Evolutionary conservation across 2,113 vertebrate genomes (phyloP).

Genomic region (Nannospalax galili): DNA sequence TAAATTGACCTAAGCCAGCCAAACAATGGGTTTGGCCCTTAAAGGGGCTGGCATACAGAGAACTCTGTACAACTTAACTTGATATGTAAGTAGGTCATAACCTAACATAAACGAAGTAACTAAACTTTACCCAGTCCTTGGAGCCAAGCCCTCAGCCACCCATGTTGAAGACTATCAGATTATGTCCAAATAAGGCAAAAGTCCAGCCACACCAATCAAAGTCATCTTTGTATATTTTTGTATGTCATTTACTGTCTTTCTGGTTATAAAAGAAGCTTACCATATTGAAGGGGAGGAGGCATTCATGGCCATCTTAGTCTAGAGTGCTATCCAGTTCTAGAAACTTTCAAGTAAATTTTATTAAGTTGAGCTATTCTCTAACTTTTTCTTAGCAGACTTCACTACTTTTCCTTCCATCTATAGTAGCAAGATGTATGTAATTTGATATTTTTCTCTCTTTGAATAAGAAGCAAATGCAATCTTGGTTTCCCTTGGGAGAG

Average conservation of each 20-base stretch:
- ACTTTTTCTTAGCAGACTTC: not conserved
- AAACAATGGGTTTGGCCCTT: not conserved
- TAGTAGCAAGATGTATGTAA: not conserved
- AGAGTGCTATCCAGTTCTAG: not conserved
- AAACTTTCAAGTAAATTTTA: not conserved
- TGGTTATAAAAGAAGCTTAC: not conserved
- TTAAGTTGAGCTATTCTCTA: not conserved
- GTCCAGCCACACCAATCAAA: not conserved
- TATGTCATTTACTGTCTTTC: constrained; percentile 14
- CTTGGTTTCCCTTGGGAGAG: not conserved
- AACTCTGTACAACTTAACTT: not conserved
- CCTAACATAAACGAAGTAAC: not conserved
- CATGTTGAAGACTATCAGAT: not conserved
- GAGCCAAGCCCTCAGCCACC: not conserved
- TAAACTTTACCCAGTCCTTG: not conserved
- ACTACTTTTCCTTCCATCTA: not conserved
- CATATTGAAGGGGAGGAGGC: not conserved
- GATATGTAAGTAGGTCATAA: not conserved
- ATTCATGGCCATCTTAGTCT: not conserved
- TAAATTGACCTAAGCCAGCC: not conserved
- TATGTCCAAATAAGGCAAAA: not conserved
- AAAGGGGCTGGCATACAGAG: not conserved
- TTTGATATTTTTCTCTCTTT: not conserved
- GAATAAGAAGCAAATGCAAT: not conserved
- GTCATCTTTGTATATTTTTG: not conserved